These are phyloP conservation scores for Pachliopta kotzebuea DNA, from an alignment of 2,888 invertebrate species.

Conservation along the genomic window DNA sequence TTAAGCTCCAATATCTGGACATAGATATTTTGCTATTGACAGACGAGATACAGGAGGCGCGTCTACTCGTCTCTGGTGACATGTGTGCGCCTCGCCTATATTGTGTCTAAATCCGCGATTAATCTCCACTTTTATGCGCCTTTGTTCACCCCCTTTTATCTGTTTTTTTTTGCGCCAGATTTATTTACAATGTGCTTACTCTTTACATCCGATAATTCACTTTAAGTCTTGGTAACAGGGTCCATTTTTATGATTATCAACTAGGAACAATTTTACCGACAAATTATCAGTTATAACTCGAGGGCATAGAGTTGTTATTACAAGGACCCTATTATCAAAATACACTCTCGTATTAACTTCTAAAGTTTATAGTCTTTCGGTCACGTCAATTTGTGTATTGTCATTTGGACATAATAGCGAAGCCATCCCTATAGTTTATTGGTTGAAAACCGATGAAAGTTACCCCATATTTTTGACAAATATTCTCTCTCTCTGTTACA, in stretches of 20 bases:
- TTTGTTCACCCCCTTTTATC: constrained; percentile 73
- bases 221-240: constrained; percentile 30
- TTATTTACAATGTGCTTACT: constrained; percentile 45
- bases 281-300: constrained; percentile 32
- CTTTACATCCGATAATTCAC: constrained; percentile 35
- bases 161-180: constrained; percentile 51
- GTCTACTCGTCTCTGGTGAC: constrained; percentile 50
- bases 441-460: constrained; percentile 74
- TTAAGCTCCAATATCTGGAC: background rate
- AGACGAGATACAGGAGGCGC: constrained; percentile 48
- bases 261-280: background rate
- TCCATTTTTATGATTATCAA: constrained; percentile 11
- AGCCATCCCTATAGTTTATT: constrained; percentile 75
- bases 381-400: constrained; percentile 79
- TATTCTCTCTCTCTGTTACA: constrained; percentile 44
- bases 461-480: constrained; percentile 62
- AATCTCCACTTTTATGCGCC: constrained; percentile 77
- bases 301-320: constrained; percentile 38
- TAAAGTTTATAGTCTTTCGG: constrained; percentile 75
- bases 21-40: constrained; percentile 36
- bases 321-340: constrained; percentile 29
- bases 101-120: constrained; percentile 77
- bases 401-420: constrained; percentile 77
- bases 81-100: constrained; percentile 64
- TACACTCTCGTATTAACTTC: constrained; percentile 62